A percentile compares a stretch with the other conserved stretches of the same genome.
These are phyloP conservation scores for Naja naja DNA, from an alignment of 2,113 vertebrate genomes.

Conservation along the genomic window DNA sequence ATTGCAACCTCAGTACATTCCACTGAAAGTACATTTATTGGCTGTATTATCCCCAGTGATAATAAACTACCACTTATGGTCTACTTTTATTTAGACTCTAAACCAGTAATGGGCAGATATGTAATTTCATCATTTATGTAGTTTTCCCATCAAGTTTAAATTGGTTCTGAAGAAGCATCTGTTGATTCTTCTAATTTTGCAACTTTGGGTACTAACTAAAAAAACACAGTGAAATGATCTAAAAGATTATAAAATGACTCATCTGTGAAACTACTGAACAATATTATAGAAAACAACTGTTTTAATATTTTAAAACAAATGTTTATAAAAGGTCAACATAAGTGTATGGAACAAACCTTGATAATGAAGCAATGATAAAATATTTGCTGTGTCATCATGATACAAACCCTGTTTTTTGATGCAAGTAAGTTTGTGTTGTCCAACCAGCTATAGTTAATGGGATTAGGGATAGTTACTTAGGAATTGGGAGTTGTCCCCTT, in stretches of 20 bases:
- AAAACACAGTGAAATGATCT: not conserved
- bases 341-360: not conserved
- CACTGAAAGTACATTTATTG: constrained; percentile 42
- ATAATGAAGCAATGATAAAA: not conserved
- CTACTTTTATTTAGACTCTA: constrained; percentile 25
- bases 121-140: constrained; percentile 10
- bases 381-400: not conserved
- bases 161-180: constrained; percentile 12
- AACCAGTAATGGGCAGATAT: constrained; percentile 15
- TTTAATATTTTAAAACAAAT: constrained; percentile 48
- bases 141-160: constrained; percentile 30
- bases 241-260: not conserved
- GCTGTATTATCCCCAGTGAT: constrained; percentile 31
- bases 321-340: not conserved
- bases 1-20: constrained; percentile 43
- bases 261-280: constrained; percentile 13
- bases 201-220: not conserved
- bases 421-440: no score
- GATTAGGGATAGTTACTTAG: no score
- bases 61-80: not conserved
- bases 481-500: no score
- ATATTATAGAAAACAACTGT: constrained; percentile 24
- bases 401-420: not conserved
- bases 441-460: no score
- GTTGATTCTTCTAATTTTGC: not conserved